Percentiles rank a stretch among this genome's conserved stretches.
Evolutionary conservation across 2,888 invertebrate genomes (phyloP).

Genomic region (Anoncus sp.): DNA sequence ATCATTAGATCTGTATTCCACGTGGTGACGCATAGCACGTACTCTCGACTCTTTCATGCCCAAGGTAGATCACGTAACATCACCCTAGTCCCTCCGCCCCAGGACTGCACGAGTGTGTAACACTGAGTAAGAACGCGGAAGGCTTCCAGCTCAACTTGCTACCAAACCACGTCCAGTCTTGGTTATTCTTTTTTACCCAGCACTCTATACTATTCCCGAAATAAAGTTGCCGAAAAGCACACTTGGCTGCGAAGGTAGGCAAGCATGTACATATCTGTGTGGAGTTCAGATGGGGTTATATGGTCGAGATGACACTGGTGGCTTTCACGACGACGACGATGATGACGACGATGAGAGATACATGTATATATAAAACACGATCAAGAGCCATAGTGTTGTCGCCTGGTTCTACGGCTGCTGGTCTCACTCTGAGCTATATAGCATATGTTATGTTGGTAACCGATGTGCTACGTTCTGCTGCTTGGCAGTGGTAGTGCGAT

Average conservation of each 20-base stretch:
- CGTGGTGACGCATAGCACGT: background rate
- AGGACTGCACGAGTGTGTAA: too few relatives aligned
- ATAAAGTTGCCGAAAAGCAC: slow-evolving; percentile 80
- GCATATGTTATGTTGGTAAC: slow-evolving; percentile 21
- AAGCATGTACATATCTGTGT: slow-evolving; percentile 2
- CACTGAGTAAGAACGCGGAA: slow-evolving; percentile 13
- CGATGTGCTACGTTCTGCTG: slow-evolving; percentile 23
- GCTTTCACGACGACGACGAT: slow-evolving; percentile 64
- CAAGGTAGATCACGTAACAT: background rate
- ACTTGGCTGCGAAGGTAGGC: slow-evolving; percentile 61
- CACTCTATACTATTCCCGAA: slow-evolving; percentile 76
- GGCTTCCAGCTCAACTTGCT: slow-evolving; percentile 26
- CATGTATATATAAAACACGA: slow-evolving; percentile 10
- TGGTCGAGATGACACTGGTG: slow-evolving; percentile 62
- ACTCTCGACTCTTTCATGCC: background rate
- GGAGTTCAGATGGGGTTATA: slow-evolving; percentile 59
- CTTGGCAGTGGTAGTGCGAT: slow-evolving; percentile 19
- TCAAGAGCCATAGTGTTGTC: slow-evolving; percentile 9
- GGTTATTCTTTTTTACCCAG: slow-evolving; percentile 53
- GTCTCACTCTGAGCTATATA: slow-evolving; percentile 1
- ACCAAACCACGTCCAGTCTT: slow-evolving; percentile 3
- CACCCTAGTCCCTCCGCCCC: too few relatives aligned
- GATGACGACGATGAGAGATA: slow-evolving; percentile 29
- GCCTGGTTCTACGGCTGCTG: slow-evolving; percentile 6
- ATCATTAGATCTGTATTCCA: background rate